phyloP scores from a whole-genome alignment of 2,797 vertebrate genomes.

The Enteromius argenteus region DNA sequence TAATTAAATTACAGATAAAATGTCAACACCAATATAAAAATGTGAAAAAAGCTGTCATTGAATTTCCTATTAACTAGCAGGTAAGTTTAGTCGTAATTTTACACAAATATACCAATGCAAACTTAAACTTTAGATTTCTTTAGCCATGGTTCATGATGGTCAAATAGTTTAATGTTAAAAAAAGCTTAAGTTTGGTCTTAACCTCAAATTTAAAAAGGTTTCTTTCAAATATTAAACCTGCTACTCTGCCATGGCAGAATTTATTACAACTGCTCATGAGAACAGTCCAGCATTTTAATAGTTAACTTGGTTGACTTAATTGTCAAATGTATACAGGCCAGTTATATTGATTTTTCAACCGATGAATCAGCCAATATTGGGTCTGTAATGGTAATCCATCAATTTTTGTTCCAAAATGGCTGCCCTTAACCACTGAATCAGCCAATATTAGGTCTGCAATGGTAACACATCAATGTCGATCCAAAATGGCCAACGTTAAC shows the following conservation, averaged over 20 bases:
- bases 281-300: not conserved
- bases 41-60: not conserved
- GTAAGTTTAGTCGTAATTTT: not conserved
- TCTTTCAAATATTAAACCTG: not conserved
- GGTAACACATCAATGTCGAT: accelerated
- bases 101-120: not conserved
- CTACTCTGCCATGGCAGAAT: not conserved
- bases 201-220: not conserved
- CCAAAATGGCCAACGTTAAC: not conserved
- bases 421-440: not conserved
- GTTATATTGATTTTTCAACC: not conserved
- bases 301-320: not conserved
- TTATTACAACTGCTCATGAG: not conserved
- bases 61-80: not conserved
- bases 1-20: not conserved
- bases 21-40: not conserved
- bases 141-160: too few relatives aligned
- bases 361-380: not conserved
- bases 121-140: not conserved
- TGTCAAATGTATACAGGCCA: not conserved
- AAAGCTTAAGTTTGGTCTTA: too few relatives aligned
- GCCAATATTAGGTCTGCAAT: not conserved
- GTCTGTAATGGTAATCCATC: accelerated
- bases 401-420: not conserved
- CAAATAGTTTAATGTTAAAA: too few relatives aligned